Evolutionary conservation across 2,888 invertebrate species (phyloP), one percentile per base, ranked within the genome.

Genomic region (Acleris laterana): DNA sequence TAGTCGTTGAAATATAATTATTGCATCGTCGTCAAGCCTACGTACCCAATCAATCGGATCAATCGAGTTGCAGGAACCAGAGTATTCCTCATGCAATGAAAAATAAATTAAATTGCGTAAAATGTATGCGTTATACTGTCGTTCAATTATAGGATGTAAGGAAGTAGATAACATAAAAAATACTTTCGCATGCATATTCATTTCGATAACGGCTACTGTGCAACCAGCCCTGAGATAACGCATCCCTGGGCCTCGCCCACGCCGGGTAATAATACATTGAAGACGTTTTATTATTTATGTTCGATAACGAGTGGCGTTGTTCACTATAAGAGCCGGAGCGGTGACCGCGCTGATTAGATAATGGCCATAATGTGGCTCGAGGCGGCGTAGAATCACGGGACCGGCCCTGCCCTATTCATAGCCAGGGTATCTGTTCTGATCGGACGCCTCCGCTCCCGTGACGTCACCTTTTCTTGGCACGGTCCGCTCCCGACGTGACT

Each of bases 331-430:
- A 57, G 72, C 70, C 75, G 77, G 84, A 80, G 82, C 85, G 80
- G 80, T 85, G 84, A 84, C 84, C 85, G 84, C 68, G 72, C 75
- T 79, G 83, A 88, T 87, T 88, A 87, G 76, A 88, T 88, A 87
- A 87, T 87, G 77, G 77, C 72, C 68, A 57, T 46, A 57, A 46
- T 57, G 17, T 20, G 20, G 42, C 55, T 56, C 42, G 62, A 38
- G 63, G 66, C 42, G 59, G 19, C 67, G 64, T 60, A 68, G 68
- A 56, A 68, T 71, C 70, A 71, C 68, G 70, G 67, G 66, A 74
- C 70, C 58, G 57, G 69, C 68, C 67, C 72, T 71, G 68, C 68
- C 68, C 71, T 72, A 70, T 71, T 64, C 62, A 63, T 68, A 65
- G 67, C 68, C 70, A 71, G 74, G 74, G 38, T 13, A 38, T 38